Evolutionary conservation across 2,888 invertebrate species (phyloP).

Genomic region (Scrobipalpa atriplicella): DNA sequence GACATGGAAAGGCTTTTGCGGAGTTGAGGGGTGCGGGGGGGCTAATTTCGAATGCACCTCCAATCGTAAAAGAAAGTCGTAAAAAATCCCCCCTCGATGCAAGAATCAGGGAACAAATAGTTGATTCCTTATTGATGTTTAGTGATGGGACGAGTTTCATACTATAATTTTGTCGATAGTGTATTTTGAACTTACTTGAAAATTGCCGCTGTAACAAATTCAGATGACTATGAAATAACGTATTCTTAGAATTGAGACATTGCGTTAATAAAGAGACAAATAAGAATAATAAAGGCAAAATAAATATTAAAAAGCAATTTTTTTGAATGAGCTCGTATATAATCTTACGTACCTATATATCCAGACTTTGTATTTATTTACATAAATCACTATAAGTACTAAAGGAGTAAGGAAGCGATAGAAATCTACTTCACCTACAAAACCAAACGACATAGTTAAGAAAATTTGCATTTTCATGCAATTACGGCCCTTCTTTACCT

Average conservation of each 20-base stretch:
- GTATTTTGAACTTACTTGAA: no score
- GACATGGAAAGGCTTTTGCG: constrained; percentile 79
- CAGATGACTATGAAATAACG: no score
- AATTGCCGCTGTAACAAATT: no score
- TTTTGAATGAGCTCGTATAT: no score
- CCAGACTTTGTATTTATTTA: no score
- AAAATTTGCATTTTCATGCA: not conserved
- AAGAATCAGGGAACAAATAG: constrained; percentile 79
- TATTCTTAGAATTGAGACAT: no score
- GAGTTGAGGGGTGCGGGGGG: constrained; percentile 44
- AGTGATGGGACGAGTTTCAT: not conserved
- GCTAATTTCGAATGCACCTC: constrained; percentile 82
- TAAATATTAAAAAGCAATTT: no score
- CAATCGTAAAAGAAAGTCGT: constrained; percentile 82
- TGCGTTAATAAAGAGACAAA: no score
- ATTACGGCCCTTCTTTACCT: constrained; percentile 2
- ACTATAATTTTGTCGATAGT: not conserved
- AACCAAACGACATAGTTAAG: not conserved
- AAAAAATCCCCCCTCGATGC: constrained; percentile 80
- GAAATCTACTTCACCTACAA: constrained; percentile 47
- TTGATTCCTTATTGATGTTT: constrained; percentile 78
- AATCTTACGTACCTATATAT: no score
- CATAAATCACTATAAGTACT: no score
- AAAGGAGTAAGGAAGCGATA: not conserved
- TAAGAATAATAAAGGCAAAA: no score